phyloP scores from a whole-genome alignment of 1,140 invertebrate species.

The Portunus trituberculatus region DNA sequence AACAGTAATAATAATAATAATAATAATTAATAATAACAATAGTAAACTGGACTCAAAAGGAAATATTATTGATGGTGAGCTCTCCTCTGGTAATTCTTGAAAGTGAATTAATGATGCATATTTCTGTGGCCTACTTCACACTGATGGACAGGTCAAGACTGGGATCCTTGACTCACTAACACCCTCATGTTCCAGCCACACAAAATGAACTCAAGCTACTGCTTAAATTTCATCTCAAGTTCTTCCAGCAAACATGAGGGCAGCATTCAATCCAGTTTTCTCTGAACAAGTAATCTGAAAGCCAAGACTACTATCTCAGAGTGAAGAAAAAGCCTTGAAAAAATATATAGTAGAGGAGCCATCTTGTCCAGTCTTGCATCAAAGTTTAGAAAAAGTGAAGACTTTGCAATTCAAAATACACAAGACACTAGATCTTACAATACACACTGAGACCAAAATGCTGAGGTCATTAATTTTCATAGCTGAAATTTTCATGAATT shows the following conservation, averaged over 20 bases:
- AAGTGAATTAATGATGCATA: background rate
- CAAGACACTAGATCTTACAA: slow-evolving; percentile 68
- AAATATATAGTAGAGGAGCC: background rate
- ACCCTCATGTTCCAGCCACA: background rate
- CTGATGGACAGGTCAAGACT: slow-evolving; percentile 46
- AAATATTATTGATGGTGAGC: slow-evolving; percentile 23
- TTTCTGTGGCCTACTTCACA: slow-evolving; percentile 48
- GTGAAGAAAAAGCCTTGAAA: slow-evolving; percentile 38
- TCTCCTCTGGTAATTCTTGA: background rate
- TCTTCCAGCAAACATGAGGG: background rate
- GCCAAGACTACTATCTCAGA: slow-evolving; percentile 49
- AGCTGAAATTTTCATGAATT: slow-evolving; percentile 43
- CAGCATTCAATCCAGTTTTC: background rate
- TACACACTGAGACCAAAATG: slow-evolving; percentile 66
- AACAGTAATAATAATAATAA: too few relatives aligned
- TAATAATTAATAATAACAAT: too few relatives aligned
- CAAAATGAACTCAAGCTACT: background rate
- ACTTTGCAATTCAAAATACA: slow-evolving; percentile 61
- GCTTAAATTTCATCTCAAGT: background rate
- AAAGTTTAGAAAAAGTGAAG: slow-evolving; percentile 62
- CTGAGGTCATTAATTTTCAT: slow-evolving; percentile 50
- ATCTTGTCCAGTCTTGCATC: slow-evolving; percentile 49
- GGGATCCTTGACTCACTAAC: background rate
- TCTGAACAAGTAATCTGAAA: background rate
- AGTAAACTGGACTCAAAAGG: background rate